A percentile compares a stretch with the other conserved stretches of the same genome.
Evolutionary conservation across 2,797 vertebrate genomes (phyloP).

Genomic region (Bucorvus abyssinicus): DNA sequence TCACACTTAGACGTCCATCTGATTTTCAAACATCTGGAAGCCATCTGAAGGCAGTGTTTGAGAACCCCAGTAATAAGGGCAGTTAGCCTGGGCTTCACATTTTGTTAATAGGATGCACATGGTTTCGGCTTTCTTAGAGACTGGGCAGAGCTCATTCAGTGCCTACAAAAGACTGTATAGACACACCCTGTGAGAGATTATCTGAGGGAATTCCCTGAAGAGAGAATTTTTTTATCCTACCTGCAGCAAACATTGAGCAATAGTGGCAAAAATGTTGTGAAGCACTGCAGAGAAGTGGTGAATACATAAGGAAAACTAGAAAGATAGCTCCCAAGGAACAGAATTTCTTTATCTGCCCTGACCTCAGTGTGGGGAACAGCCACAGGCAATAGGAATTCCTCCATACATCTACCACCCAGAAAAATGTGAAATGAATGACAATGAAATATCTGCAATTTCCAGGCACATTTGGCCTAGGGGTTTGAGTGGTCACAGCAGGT

Average conservation of each 20-base stretch:
- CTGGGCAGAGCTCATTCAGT: neutral
- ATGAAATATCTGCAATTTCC: constrained; percentile 41
- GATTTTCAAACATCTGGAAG: constrained; percentile 32
- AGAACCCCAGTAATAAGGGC: neutral
- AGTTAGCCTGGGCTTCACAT: neutral
- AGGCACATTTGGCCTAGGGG: constrained; percentile 10
- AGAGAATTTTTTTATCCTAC: constrained; percentile 10
- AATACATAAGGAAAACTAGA: neutral
- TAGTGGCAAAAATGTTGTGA: neutral
- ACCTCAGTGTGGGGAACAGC: neutral
- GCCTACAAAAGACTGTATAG: neutral
- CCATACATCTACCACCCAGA: neutral
- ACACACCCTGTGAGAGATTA: neutral
- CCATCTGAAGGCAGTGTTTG: neutral
- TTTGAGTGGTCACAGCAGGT: constrained; percentile 15
- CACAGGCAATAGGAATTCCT: constrained; percentile 33
- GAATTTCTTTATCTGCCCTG: constrained; percentile 46
- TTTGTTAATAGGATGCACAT: neutral
- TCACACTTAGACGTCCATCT: neutral
- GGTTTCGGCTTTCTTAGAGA: neutral
- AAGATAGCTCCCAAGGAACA: neutral
- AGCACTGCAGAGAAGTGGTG: neutral
- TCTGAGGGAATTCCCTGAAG: constrained; percentile 13
- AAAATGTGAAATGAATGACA: constrained; percentile 31
- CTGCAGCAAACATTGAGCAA: constrained; percentile 1